phyloP scores from a whole-genome alignment of 2,113 vertebrate genomes.

The Rhinopomastus cyanomelas region DNA sequence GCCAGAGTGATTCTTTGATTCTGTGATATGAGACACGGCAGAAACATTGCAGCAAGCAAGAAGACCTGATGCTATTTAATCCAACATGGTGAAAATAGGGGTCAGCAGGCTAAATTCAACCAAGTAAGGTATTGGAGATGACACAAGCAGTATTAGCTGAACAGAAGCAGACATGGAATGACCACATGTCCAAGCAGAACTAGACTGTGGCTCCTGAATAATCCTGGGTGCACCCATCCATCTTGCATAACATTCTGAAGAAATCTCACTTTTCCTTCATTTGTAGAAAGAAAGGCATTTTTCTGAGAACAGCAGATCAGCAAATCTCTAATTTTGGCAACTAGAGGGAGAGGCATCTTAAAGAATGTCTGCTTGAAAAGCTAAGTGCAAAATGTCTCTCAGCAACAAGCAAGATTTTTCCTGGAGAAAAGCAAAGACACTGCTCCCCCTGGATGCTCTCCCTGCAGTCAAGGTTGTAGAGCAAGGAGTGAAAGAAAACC shows the following conservation, averaged over 20 bases:
- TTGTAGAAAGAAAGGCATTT: neutral
- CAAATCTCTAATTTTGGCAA: neutral
- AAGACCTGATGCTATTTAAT: neutral
- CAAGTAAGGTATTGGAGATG: neutral
- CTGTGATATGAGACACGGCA: neutral
- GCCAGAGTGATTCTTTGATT: too few species aligned
- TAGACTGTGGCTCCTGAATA: neutral
- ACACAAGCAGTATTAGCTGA: neutral
- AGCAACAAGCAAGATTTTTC: neutral
- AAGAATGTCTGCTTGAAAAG: neutral
- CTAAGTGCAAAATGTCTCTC: neutral
- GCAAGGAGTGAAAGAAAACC: neutral
- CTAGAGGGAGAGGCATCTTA: neutral
- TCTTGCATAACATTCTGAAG: neutral
- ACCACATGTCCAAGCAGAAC: neutral
- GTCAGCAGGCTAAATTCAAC: neutral
- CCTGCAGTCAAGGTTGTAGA: neutral
- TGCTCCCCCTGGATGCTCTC: neutral
- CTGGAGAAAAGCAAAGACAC: neutral
- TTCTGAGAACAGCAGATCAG: neutral
- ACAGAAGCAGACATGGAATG: neutral
- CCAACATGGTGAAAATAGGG: neutral
- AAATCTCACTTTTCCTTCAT: neutral
- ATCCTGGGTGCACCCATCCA: neutral
- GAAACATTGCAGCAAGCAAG: neutral